Evolutionary conservation across 2,113 vertebrate genomes (phyloP), one percentile per base, ranked within the genome.

Genomic region (Sander lucioperca): DNA sequence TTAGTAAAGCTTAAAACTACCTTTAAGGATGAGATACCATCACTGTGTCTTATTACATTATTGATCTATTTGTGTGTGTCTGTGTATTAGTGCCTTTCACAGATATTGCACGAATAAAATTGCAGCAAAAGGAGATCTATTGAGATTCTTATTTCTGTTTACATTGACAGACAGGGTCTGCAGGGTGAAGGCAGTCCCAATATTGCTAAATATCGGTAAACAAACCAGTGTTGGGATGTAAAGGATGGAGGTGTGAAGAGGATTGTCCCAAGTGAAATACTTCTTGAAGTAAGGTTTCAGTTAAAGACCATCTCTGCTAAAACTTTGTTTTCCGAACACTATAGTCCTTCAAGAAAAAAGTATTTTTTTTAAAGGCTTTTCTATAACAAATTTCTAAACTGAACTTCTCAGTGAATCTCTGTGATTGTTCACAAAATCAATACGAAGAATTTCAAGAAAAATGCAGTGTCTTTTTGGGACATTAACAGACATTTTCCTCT

Each of bases 41-140:
- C 77, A 12, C 62, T 30, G 25, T 71, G 25, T 81, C 33, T 81
- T 71, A 90, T 81, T 69, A 50, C 19, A 45, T 70, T 70, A 85
- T 85, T 73, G 74, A 84, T 86, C 65, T 72, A 7, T 82, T 48
- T 70, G 15, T 64, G 63, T 39, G 39, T 51, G 19, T 63, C 2
- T 73, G 30, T 72, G 48, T 54, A 39, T 57, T 11, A 6, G 27
- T 25, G 6, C 10, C 0, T 79, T 62, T 57, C 18, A 23, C 48
- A 67, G 39, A 36, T 74, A 30, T 59, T 68, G 25, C 48, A 50
- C 5, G 9, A 0, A n/a, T 51, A 56, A 48, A 39, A 66, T 8
- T 59, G 21, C 45, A 58, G 16, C 43, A 63, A 53, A 65, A 64
- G 15, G 0, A 16, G 45, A 48, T 67, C 3, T 72, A 25, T 36